These are phyloP conservation scores for Brachionus rubens DNA, from an alignment of 1,140 invertebrate species.

Conservation along the genomic window DNA sequence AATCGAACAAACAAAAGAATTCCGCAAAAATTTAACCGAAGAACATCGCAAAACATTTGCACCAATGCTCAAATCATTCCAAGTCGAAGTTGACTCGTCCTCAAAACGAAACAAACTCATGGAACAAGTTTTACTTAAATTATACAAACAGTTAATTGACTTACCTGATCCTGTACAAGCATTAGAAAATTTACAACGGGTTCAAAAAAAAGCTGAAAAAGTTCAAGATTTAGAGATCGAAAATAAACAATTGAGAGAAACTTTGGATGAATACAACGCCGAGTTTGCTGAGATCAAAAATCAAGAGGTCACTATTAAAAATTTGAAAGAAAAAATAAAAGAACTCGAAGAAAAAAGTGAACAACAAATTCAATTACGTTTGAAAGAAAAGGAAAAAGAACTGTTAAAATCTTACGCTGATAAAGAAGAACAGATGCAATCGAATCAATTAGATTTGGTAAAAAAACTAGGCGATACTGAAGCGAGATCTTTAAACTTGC, in stretches of 20 bases:
- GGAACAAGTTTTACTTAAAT: constrained; percentile 63
- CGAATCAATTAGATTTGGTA: constrained; percentile 52
- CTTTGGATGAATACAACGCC: constrained; percentile 63
- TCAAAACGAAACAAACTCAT: constrained; percentile 64
- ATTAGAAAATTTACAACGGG: constrained; percentile 60
- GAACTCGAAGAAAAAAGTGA: constrained; percentile 62
- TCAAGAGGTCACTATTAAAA: constrained; percentile 63
- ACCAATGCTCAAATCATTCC: constrained; percentile 64
- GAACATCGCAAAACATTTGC: constrained; percentile 63
- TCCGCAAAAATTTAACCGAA: constrained; percentile 60
- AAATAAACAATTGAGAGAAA: constrained; percentile 63
- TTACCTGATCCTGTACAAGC: constrained; percentile 62
- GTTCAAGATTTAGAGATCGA: constrained; percentile 64
- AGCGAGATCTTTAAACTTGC: background rate
- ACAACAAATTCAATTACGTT: constrained; percentile 53
- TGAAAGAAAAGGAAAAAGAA: constrained; percentile 61
- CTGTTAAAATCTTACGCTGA: constrained; percentile 57
- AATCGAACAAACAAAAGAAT: constrained; percentile 63
- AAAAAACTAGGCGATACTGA: constrained; percentile 34
- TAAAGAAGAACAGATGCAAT: constrained; percentile 59
- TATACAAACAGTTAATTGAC: constrained; percentile 64
- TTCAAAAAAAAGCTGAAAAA: constrained; percentile 62
- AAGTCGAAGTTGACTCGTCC: constrained; percentile 63
- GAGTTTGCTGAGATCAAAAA: constrained; percentile 65
- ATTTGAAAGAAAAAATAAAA: constrained; percentile 60